Base-by-base conservation (phyloP, 2,113 vertebrate genomes). In the Nanorana parkeri region DNA sequence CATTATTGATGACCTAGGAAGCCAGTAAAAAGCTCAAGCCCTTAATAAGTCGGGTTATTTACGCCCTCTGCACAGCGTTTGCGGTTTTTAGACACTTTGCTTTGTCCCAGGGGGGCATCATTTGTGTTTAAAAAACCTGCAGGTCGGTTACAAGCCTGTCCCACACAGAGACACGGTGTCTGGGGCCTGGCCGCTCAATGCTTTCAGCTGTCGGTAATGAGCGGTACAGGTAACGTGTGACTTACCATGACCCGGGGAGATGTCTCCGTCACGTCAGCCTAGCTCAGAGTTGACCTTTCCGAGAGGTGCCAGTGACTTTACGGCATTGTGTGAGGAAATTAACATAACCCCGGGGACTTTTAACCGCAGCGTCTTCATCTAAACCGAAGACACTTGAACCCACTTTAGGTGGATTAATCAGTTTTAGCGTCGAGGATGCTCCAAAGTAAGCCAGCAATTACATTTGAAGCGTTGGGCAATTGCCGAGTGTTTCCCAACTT, bases 1-100 rank as follows among this genome's bases (percentile, higher is more conserved):
- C 87, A 84, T 92, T 91, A 90, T 88, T 87, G 87, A 86, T 91
- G 86, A 76, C 32, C 79, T 83, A 24, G 79, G 77, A 85, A 84
- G 75, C 56, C 75, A 79, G 86, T 85, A 80, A 84, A 61, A 88
- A 60, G 5, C 87, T 84, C 5, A 71, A 65, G 68, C 83, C 86
- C 85, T 87, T 81, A 60, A 87, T 72, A 85, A 80, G 68, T 85
- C 60, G 84, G 56, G 60, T 85, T 86, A 73, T 64, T 88, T 86
- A 74, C 72, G 51, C 54, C 80, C 32, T 6, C 83, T 77, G 15
- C 8, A 58, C 19, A 61, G 54, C 23, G 52, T 20, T 65, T 13
- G 84, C 0, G 5, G 54, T 69, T 85, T 47, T 83, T 55, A 71
- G 78, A 82, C 55, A 65, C 78, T 71, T 71, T 60, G 3, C 56